A percentile compares a stretch with the other conserved stretches of the same genome.
These are phyloP conservation scores for Campopleginae sp. DNA, from an alignment of 2,888 invertebrate genomes.

Conservation along the genomic window DNA sequence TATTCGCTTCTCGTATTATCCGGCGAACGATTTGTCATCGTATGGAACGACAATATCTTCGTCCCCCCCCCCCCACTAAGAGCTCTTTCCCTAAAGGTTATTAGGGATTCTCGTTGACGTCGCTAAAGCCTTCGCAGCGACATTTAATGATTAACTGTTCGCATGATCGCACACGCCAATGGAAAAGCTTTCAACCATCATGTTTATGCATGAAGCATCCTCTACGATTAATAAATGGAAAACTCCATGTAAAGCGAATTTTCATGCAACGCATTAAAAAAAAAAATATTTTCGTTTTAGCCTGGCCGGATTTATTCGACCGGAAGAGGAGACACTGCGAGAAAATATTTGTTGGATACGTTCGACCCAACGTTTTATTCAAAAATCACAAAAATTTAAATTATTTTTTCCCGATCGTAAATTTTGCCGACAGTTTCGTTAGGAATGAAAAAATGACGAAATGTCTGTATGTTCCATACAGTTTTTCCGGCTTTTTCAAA, in stretches of 20 bases:
- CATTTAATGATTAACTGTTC: conserved; percentile 12
- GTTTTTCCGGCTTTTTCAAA: no score
- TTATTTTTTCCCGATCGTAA: no score
- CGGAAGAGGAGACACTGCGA: no score
- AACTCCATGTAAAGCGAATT: background rate
- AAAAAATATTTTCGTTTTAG: background rate
- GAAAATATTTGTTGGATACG: no score
- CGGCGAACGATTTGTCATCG: background rate
- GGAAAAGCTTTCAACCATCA: background rate
- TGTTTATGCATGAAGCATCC: background rate
- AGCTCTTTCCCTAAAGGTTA: background rate
- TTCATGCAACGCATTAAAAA: background rate
- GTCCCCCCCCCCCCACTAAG: conserved; percentile 2
- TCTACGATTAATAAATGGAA: background rate
- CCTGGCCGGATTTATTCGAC: no score
- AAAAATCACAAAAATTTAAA: no score
- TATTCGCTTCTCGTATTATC: conserved; percentile 1
- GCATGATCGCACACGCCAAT: conserved; percentile 42
- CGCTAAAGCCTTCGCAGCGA: background rate
- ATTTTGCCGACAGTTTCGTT: no score
- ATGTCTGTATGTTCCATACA: no score
- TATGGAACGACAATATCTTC: conserved; percentile 1
- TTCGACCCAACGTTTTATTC: no score
- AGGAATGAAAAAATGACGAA: no score
- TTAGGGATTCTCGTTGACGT: conserved; percentile 20